Base-by-base conservation (phyloP, 2,888 invertebrate species). In the Baronia brevicornis region DNA sequence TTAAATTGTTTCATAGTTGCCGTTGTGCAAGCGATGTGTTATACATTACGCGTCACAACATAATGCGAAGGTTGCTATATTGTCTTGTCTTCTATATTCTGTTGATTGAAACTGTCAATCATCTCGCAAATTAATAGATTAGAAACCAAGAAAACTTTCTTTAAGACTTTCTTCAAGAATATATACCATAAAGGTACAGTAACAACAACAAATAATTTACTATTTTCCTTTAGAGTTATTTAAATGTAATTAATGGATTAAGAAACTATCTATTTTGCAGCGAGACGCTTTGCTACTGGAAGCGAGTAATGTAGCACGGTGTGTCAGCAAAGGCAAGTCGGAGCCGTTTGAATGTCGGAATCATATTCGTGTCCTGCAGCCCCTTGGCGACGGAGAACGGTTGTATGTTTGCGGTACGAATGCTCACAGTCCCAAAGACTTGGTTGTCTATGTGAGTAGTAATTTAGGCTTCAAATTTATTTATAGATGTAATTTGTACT, bases 321-420 rank as follows among this genome's bases (percentile, higher is more conserved):
- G 89, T 54, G 87, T 88, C 33, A 87, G 87, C 44, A 88, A 88
- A 60, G 89, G 89, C 47, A 89, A 89, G 69, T 87, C 88, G 22
- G 87, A 88, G 77, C 86, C 88, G 36, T 89, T 87, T 54, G 88
- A 89, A 62, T 89, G 89, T 53, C 77, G 87, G 41, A 89, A 89
- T 64, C 88, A 89, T 66, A 84, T 88, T 33, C 75, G 88, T 31
- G 89, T 89, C 38, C 73, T 89, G 51, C 88, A 89, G 54, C 87
- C 88, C n/a, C 70, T 89, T 34, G 88, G 87, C n/a, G 88, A 88
- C 51, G 88, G 86, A 15, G 80, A 85, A 46, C 68, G 87, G 29
- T 72, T 89, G 27, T 89, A 89, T 51, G 82, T 89, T 40, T 89
- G 89, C 54, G 89, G 89, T 17, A 89, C 89, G 23, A 89, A 89